Base-by-base conservation (phyloP, 2,888 invertebrate genomes). In the Tribolium freemani region DNA sequence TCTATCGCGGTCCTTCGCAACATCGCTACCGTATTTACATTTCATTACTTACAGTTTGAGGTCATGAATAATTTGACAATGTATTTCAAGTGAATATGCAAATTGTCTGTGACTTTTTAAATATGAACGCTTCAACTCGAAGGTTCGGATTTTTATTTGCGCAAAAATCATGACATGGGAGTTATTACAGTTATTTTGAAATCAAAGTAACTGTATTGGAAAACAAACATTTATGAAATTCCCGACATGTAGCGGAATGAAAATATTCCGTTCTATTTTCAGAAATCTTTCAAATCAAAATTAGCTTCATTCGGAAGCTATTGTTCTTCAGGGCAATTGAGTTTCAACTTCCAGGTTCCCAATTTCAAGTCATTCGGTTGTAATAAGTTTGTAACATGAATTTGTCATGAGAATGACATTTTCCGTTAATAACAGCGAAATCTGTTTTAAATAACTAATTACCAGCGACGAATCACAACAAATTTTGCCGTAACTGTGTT, bases 1-100 rank as follows among this genome's bases (percentile, higher is more conserved):
- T 67, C 67, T 57, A 67, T 67, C 57, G 66, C 66, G 67, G 67
- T 67, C 57, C 67, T 67, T 57, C 58, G 46, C 48, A 57, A 45
- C 67, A 54, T 67, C 48, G 67, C 67, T 67, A 56, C 67, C 57
- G 67, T 66, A 67, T 67, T 67, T 67, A 67, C 67, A 67, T 67
- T 67, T 67, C 67, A 67, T 67, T 67, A 67, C 57, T 57, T 48
- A 56, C 67, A 46, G 67, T 67, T 67, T 67, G 26, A 57, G 26
- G 67, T 67, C 67, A 67, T 67, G 67, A 67, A 67, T 67, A 67
- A 56, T 21, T 67, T 57, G 57, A 57, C 67, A 57, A 48, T 67
- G 48, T 50, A 66, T 51, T 61, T 61, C 30, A 26, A 5, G 48
- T 48, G 48, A 64, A 11, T 51, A 64, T 51, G 51, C 10, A 53